Evolutionary conservation across 1,140 invertebrate species (phyloP).

Genomic region (Notospermus geniculatus): DNA sequence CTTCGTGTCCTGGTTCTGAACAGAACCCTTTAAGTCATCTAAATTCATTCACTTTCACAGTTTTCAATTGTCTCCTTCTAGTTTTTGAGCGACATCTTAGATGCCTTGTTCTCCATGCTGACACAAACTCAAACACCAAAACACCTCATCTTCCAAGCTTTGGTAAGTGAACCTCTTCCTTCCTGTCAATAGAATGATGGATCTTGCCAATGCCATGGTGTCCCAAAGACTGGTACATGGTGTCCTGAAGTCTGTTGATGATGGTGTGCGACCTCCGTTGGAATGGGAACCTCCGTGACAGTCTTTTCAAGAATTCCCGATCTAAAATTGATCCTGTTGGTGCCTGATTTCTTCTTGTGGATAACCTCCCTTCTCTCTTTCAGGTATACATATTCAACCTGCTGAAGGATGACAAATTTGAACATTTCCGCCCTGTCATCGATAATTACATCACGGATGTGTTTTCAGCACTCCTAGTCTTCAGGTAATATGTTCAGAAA

Average conservation of each 20-base stretch:
- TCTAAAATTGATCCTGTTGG: no score
- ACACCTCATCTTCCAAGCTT: constrained; percentile 82
- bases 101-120: constrained; percentile 86
- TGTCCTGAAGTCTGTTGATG: no score
- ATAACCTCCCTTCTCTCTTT: constrained; percentile 13
- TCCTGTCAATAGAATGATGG: no score
- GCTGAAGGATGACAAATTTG: constrained; percentile 37
- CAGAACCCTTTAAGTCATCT: no score
- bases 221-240: no score
- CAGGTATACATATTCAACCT: constrained; percentile 66
- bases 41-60: background rate
- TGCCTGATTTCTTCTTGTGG: no score
- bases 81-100: constrained; percentile 82
- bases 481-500: constrained; percentile 33
- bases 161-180: constrained; percentile 57
- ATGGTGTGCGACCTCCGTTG: no score
- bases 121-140: constrained; percentile 70
- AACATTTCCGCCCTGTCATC: constrained; percentile 44
- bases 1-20: no score
- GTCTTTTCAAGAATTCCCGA: no score
- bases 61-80: constrained; percentile 25
- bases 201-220: no score
- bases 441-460: constrained; percentile 63
- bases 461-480: constrained; percentile 69
- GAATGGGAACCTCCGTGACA: no score